These are phyloP conservation scores for Macrochelys suwanniensis DNA, from an alignment of 2,797 vertebrate genomes.

Conservation along the genomic window DNA sequence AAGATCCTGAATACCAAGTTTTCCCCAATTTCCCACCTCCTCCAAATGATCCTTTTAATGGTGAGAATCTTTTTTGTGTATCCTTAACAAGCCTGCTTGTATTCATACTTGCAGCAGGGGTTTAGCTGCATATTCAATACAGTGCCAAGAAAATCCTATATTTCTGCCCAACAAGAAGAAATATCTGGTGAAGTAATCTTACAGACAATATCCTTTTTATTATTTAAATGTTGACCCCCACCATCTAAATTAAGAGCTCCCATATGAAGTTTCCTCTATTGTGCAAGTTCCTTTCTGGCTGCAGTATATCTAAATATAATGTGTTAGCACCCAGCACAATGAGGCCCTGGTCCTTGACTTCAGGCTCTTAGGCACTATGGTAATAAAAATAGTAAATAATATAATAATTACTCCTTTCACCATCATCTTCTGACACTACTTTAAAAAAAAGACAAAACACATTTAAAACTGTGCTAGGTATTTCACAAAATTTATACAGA, in stretches of 20 bases:
- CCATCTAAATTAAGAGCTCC: not conserved
- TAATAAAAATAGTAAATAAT: not conserved
- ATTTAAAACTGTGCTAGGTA: not conserved
- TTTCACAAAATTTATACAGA: not conserved
- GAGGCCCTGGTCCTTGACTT: not conserved
- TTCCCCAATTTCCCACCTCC: not conserved
- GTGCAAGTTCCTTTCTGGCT: not conserved
- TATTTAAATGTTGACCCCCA: rapidly evolving
- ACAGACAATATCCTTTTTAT: not conserved
- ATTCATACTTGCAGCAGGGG: conserved; percentile 22
- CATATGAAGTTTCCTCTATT: not conserved
- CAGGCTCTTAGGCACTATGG: not conserved
- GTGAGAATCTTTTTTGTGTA: conserved; percentile 27
- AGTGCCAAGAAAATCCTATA: not conserved
- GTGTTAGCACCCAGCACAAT: not conserved
- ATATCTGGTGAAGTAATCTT: not conserved
- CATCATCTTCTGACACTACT: not conserved
- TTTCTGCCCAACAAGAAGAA: not conserved
- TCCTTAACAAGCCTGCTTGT: conserved; percentile 8
- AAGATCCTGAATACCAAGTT: not conserved
- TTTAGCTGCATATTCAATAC: not conserved
- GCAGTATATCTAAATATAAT: conserved; percentile 11
- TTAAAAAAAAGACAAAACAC: not conserved
- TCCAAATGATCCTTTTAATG: conserved; percentile 5
- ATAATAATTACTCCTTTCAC: not conserved